phyloP scores from a whole-genome alignment of 2,797 vertebrate genomes.

The Schizothorax lantsangensis region DNA sequence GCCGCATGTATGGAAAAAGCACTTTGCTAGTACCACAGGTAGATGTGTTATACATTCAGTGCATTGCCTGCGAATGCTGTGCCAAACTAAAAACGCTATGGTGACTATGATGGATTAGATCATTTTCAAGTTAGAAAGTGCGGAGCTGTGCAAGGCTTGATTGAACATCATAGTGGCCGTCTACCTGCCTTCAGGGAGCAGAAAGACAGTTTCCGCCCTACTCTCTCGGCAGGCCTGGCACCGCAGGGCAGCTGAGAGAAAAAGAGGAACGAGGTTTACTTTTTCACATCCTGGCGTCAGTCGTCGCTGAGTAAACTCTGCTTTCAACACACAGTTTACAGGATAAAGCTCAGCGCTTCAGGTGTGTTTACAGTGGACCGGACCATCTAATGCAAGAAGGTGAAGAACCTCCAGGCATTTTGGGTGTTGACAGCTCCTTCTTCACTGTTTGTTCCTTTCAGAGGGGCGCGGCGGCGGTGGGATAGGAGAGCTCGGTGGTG shows the following conservation, averaged over 20 bases:
- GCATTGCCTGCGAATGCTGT: constrained; percentile 28
- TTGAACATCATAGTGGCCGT: constrained; percentile 51
- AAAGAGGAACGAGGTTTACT: constrained; percentile 24
- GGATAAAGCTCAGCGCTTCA: constrained; percentile 28
- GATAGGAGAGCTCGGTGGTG: constrained; percentile 9
- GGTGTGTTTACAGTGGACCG: constrained; percentile 50
- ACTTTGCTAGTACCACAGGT: constrained; percentile 43
- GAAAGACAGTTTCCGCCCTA: constrained; percentile 36
- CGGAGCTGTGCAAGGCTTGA: constrained; percentile 35
- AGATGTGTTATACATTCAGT: constrained; percentile 49
- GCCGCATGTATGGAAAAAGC: constrained; percentile 15
- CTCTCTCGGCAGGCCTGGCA: constrained; percentile 28
- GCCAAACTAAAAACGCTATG: constrained; percentile 43
- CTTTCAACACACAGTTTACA: constrained; percentile 29
- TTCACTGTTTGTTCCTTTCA: constrained; percentile 35
- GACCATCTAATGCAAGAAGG: constrained; percentile 26
- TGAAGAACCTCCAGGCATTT: constrained; percentile 44
- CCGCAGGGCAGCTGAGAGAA: constrained; percentile 21
- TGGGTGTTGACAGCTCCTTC: constrained; percentile 39
- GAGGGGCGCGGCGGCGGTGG: constrained; percentile 1
- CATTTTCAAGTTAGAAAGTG: constrained; percentile 50
- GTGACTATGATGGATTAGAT: constrained; percentile 48
- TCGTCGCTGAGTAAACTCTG: constrained; percentile 26
- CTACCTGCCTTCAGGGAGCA: constrained; percentile 44
- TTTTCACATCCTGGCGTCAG: constrained; percentile 41